Percentiles rank a stretch among this genome's conserved stretches.
These are phyloP conservation scores for Drosophila antonietae DNA, from an alignment of 2,888 invertebrate species.

Conservation along the genomic window DNA sequence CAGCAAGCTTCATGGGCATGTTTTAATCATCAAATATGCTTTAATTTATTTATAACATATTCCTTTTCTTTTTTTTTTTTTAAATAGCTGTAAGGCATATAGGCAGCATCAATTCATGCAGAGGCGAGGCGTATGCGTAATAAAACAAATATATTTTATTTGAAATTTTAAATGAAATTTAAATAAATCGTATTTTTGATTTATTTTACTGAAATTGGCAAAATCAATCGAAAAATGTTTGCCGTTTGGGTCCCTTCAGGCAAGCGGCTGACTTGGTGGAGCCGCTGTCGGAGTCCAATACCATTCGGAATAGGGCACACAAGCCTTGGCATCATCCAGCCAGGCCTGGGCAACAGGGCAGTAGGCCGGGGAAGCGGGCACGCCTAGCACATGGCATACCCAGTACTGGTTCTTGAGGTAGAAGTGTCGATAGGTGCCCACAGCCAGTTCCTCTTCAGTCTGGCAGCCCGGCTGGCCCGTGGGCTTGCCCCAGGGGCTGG, in stretches of 20 bases:
- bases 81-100: background rate
- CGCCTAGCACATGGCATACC: slow-evolving; percentile 56
- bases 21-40: background rate
- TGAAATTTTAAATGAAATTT: background rate
- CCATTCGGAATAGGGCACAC: slow-evolving; percentile 70
- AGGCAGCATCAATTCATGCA: background rate
- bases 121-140: background rate
- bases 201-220: background rate
- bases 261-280: slow-evolving; percentile 67
- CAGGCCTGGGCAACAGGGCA: slow-evolving; percentile 53
- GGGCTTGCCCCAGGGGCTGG: slow-evolving; percentile 35
- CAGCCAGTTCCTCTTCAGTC: slow-evolving; percentile 61
- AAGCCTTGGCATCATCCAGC: slow-evolving; percentile 57
- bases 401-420: slow-evolving; percentile 61
- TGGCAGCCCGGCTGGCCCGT: slow-evolving; percentile 70
- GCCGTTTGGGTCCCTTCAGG: slow-evolving; percentile 9
- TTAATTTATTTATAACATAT: background rate
- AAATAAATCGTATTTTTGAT: background rate
- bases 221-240: background rate
- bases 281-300: slow-evolving; percentile 63
- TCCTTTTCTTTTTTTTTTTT: background rate
- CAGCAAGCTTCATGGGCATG: too few relatives aligned
- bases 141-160: background rate
- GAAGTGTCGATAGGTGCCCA: slow-evolving; percentile 55
- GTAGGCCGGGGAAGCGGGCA: slow-evolving; percentile 49